These are phyloP conservation scores for Paramormyrops hopkinsi DNA, from an alignment of 2,797 vertebrate genomes.

Conservation along the genomic window DNA sequence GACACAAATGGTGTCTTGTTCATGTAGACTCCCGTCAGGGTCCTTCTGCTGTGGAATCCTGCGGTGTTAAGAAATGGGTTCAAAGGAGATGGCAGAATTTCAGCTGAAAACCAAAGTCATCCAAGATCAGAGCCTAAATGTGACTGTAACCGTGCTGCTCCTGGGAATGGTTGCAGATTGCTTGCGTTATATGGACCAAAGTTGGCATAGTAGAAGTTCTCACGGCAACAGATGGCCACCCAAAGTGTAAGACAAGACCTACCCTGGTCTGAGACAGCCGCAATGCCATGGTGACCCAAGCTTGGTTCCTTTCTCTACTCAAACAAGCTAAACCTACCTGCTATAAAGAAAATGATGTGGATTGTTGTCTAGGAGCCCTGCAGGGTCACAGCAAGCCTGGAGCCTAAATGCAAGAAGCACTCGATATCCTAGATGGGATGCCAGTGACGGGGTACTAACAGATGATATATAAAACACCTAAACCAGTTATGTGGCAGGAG, in stretches of 20 bases:
- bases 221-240: neutral
- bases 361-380: neutral
- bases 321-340: neutral
- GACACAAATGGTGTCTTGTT: neutral
- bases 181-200: neutral
- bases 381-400: neutral
- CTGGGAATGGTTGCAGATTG: neutral
- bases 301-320: neutral
- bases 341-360: neutral
- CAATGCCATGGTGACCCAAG: neutral
- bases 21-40: neutral
- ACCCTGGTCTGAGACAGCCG: neutral
- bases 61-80: neutral
- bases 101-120: constrained; percentile 4
- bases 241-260: neutral
- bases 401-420: neutral
- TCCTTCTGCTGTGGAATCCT: neutral
- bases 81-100: neutral
- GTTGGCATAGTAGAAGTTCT: neutral
- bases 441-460: neutral
- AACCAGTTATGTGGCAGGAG: neutral
- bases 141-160: neutral
- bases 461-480: neutral
- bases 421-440: neutral
- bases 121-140: neutral